Conservation (phyloP, 53 echinoderm and acorn worm genomes). For the Pentamera pediparva region DNA sequence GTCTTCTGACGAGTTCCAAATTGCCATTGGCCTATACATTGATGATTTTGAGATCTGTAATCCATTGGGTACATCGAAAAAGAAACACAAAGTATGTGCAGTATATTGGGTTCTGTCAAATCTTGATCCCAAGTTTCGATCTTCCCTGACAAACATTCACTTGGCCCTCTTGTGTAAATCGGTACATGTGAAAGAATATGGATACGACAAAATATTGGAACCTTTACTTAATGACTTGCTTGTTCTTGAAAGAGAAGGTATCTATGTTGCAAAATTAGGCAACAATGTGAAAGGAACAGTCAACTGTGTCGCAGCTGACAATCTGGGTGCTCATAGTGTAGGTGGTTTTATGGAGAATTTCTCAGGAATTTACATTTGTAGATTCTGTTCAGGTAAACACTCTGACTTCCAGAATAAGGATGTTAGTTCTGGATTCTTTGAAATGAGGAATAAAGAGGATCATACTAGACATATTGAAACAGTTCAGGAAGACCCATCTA, state of each 20-base stretch:
- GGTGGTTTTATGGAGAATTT: slow-evolving; percentile 38
- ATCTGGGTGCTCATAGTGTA: slow-evolving; percentile 25
- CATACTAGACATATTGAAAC: slow-evolving; percentile 22
- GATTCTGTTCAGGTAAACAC: slow-evolving; percentile 34
- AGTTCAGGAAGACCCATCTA: slow-evolving; percentile 20
- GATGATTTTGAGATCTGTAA: slow-evolving; percentile 46
- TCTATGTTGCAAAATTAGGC: slow-evolving; percentile 24
- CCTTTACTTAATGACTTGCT: slow-evolving; percentile 26
- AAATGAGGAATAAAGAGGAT: slow-evolving; percentile 29
- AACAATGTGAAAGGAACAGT: slow-evolving; percentile 32
- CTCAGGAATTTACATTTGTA: slow-evolving; percentile 19
- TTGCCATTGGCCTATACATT: slow-evolving; percentile 20
- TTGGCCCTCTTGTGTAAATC: slow-evolving; percentile 27
- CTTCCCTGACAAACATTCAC: slow-evolving; percentile 6
- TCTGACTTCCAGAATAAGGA: slow-evolving; percentile 36
- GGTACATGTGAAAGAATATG: slow-evolving; percentile 23
- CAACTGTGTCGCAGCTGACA: slow-evolving; percentile 33
- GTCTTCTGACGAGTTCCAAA: slow-evolving; percentile 7
- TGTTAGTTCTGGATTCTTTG: slow-evolving; percentile 11
- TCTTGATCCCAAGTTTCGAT: slow-evolving; percentile 10
- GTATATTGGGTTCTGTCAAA: slow-evolving; percentile 38
- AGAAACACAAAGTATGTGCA: slow-evolving; percentile 42
- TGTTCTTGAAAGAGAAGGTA: slow-evolving; percentile 8
- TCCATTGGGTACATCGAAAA: slow-evolving; percentile 37
- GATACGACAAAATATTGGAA: slow-evolving; percentile 30